phyloP scores from a whole-genome alignment of 2,113 vertebrate species.

The Nesogale talazaci region DNA sequence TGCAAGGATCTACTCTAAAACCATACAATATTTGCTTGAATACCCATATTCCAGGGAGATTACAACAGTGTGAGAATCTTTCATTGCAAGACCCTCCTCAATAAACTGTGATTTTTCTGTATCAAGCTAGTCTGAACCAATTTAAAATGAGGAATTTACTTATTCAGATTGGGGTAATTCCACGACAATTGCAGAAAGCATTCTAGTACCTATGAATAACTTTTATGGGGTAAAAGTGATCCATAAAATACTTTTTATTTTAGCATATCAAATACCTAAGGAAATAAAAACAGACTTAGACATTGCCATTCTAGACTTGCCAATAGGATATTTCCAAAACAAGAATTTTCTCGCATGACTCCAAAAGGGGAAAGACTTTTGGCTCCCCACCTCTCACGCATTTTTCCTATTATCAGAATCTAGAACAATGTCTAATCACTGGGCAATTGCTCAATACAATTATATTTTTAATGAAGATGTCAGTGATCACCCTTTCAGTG shows the following conservation, averaged over 20 bases:
- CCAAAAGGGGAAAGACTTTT: background rate
- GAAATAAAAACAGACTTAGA: background rate
- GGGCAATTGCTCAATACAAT: too few species aligned
- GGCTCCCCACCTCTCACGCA: too few species aligned
- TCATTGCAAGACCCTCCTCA: background rate
- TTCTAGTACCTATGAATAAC: background rate
- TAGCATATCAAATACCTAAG: background rate
- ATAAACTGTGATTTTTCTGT: background rate
- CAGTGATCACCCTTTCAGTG: too few species aligned
- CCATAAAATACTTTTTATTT: background rate
- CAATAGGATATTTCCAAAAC: background rate
- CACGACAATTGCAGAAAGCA: background rate
- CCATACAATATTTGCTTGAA: background rate
- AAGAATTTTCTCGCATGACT: background rate
- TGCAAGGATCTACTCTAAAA: background rate
- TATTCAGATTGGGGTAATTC: too few species aligned
- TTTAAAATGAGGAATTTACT: too few species aligned
- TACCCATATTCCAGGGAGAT: background rate
- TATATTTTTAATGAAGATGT: too few species aligned
- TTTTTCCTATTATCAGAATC: background rate
- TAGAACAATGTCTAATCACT: background rate
- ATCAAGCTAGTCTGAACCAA: too few species aligned
- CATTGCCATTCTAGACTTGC: background rate
- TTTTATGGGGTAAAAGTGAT: background rate
- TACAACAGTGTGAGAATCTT: background rate